These are phyloP conservation scores for Chaetodon auriga DNA, from an alignment of 2,113 vertebrate genomes.

Conservation along the genomic window DNA sequence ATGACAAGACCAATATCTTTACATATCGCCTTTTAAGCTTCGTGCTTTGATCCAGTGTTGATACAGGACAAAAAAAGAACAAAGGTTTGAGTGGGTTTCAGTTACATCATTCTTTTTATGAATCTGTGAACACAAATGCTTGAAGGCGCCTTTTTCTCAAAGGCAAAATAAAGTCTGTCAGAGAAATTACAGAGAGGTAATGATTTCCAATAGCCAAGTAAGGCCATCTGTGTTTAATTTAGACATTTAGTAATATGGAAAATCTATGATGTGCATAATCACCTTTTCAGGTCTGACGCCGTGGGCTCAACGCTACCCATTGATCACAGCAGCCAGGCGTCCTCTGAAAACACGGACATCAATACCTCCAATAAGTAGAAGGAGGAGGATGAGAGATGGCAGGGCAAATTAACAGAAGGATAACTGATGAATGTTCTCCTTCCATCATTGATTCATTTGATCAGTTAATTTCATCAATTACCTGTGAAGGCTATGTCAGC, in stretches of 20 bases:
- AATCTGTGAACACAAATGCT: conserved; percentile 35
- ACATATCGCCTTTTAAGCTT: conserved; percentile 17
- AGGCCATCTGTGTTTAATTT: conserved; percentile 75
- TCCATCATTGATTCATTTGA: conserved; percentile 54
- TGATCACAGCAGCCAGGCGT: conserved; percentile 45
- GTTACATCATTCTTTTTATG: conserved; percentile 35
- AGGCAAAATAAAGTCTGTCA: conserved; percentile 61
- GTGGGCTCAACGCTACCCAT: conserved; percentile 7
- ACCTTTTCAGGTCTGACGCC: conserved; percentile 31
- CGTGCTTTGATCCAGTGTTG: conserved; percentile 43
- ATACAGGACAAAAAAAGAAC: conserved; percentile 45
- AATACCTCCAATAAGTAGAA: conserved; percentile 16
- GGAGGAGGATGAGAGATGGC: conserved; percentile 6
- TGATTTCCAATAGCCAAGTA: conserved; percentile 71
- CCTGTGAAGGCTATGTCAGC: conserved; percentile 27
- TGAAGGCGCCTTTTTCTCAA: conserved; percentile 48
- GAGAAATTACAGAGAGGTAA: conserved; percentile 53
- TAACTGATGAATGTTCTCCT: conserved; percentile 52
- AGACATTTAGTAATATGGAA: conserved; percentile 73
- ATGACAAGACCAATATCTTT: conserved; percentile 42
- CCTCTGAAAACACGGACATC: conserved; percentile 58
- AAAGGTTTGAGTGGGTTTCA: conserved; percentile 18
- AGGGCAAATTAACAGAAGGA: conserved; percentile 33
- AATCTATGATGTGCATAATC: conserved; percentile 75
- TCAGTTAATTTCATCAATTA: conserved; percentile 71